A percentile compares a stretch with the other conserved stretches of the same genome.
phyloP scores from a whole-genome alignment of 2,113 vertebrate genomes.

The Sceloporus undulatus region DNA sequence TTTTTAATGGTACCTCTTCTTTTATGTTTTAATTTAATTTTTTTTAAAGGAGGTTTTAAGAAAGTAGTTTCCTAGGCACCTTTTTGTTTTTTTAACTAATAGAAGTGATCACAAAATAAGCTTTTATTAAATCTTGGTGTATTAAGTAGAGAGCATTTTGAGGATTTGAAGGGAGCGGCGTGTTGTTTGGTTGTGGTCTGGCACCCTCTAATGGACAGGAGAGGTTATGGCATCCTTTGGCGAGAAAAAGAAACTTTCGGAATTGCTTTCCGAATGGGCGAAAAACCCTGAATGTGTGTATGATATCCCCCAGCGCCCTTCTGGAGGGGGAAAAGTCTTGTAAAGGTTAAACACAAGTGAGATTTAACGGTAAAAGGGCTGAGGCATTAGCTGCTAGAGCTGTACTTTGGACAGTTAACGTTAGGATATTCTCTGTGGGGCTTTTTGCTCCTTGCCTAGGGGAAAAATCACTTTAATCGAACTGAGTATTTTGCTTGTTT shows the following conservation, averaged over 20 bases:
- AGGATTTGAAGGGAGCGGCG: too few species aligned
- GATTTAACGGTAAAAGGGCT: not conserved
- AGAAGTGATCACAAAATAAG: conserved; percentile 14
- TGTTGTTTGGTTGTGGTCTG: not conserved
- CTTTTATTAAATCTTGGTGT: not conserved
- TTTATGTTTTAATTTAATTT: not conserved
- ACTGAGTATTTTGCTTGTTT: rapidly evolving
- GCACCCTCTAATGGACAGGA: not conserved
- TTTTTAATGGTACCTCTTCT: not conserved
- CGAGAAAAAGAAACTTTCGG: not conserved
- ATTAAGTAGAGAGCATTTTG: too few species aligned
- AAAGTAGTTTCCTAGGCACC: not conserved
- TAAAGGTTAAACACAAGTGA: not conserved
- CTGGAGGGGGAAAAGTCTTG: not conserved
- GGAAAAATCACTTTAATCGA: not conserved
- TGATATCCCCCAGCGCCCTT: not conserved
- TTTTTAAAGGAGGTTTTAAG: not conserved
- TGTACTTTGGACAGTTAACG: not conserved
- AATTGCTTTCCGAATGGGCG: not conserved
- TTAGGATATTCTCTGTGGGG: not conserved
- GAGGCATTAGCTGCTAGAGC: not conserved
- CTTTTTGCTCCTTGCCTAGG: too few species aligned
- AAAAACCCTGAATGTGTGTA: too few species aligned
- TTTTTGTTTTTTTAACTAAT: not conserved
- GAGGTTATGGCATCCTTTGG: not conserved